A percentile compares a stretch with the other conserved stretches of the same genome.
These are phyloP conservation scores for Pelusios castaneus DNA, from an alignment of 2,113 vertebrate genomes.

Conservation along the genomic window DNA sequence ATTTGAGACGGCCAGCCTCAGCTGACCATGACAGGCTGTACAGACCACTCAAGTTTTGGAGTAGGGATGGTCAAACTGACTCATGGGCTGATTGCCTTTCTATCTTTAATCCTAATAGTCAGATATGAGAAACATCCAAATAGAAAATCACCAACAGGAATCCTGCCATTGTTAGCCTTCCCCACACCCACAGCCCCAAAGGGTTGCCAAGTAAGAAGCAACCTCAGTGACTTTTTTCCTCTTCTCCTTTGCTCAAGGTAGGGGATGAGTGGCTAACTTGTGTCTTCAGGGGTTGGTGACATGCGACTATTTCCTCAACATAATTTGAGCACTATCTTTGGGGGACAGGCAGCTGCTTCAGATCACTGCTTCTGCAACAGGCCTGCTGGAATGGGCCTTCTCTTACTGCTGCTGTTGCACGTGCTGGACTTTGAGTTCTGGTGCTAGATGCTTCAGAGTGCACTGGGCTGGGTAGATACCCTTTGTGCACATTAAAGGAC, in stretches of 20 bases:
- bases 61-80: neutral
- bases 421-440: neutral
- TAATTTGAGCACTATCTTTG: neutral
- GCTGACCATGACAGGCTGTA: neutral
- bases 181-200: neutral
- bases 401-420: neutral
- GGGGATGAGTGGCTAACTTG: neutral
- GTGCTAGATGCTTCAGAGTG: neutral
- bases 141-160: neutral
- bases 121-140: neutral
- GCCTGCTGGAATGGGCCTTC: neutral
- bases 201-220: neutral
- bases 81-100: neutral
- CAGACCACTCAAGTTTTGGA: rapidly evolving
- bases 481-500: neutral
- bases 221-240: neutral
- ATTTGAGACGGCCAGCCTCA: neutral
- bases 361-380: neutral
- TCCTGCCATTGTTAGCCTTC: neutral
- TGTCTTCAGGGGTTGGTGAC: neutral
- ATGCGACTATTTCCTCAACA: neutral
- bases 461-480: neutral
- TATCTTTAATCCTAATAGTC: neutral
- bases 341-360: neutral
- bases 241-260: neutral